Percentiles rank a stretch among this genome's conserved stretches.
These are phyloP conservation scores for Monodelphis domestica DNA, from an alignment of 2,797 vertebrate genomes.

Conservation along the genomic window DNA sequence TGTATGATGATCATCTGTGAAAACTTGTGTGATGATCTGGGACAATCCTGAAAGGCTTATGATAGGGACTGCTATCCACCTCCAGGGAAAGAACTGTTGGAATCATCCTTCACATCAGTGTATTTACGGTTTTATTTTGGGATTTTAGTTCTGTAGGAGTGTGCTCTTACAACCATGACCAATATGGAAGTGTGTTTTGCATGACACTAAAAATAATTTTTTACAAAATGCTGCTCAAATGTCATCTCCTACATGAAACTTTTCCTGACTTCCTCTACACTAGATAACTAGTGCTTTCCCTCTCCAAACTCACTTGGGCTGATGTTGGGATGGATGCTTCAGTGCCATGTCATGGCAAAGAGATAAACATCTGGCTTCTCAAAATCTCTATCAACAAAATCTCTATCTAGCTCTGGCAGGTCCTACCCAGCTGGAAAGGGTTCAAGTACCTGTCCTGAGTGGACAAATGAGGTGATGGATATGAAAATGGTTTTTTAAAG, in stretches of 20 bases:
- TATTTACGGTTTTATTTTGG: too few species aligned
- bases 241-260: not conserved
- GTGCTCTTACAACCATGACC: too few species aligned
- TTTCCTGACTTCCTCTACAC: not conserved
- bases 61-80: too few species aligned
- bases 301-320: not conserved
- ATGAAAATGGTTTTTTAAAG: not conserved
- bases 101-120: too few species aligned
- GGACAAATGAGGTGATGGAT: not conserved
- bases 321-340: not conserved
- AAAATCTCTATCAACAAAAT: not conserved
- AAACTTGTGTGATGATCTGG: too few species aligned
- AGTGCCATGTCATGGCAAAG: not conserved
- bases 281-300: not conserved
- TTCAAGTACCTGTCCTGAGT: not conserved
- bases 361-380: not conserved
- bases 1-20: too few species aligned
- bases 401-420: not conserved
- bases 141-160: too few species aligned
- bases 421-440: not conserved
- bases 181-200: too few species aligned
- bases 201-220: too few species aligned
- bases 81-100: too few species aligned
- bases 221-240: not conserved
- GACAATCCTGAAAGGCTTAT: too few species aligned